Evolutionary conservation across 2,888 invertebrate genomes (phyloP).

Genomic region (Dysmachus trigonus): DNA sequence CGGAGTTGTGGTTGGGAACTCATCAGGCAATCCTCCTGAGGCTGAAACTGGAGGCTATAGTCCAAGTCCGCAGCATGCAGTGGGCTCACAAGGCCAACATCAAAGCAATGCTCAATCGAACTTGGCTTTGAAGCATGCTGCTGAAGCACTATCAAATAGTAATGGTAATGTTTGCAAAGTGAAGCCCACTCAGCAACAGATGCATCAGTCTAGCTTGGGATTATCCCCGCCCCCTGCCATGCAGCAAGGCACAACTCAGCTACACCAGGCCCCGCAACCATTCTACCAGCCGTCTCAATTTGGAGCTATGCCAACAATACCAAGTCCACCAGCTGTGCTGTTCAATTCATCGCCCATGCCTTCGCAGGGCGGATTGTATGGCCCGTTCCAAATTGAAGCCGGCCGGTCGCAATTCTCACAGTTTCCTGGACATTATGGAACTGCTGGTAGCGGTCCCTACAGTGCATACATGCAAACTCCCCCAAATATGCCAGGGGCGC

Average conservation of each 20-base stretch:
- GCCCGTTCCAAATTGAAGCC: slow-evolving; percentile 80
- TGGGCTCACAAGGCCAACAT: slow-evolving; percentile 61
- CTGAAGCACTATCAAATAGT: slow-evolving; percentile 67
- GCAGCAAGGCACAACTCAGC: slow-evolving; percentile 64
- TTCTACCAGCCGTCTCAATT: slow-evolving; percentile 78
- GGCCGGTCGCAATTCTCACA: slow-evolving; percentile 83
- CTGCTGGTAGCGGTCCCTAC: slow-evolving; percentile 72
- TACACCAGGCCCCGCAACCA: slow-evolving; percentile 67
- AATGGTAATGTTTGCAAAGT: slow-evolving; percentile 81
- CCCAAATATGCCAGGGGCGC: slow-evolving; percentile 70
- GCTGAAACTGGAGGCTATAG: slow-evolving; percentile 67
- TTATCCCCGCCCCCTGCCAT: slow-evolving; percentile 72
- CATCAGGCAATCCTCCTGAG: slow-evolving; percentile 50
- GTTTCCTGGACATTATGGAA: slow-evolving; percentile 76
- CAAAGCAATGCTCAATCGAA: slow-evolving; percentile 61
- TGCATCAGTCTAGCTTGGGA: slow-evolving; percentile 62
- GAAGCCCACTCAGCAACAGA: slow-evolving; percentile 83
- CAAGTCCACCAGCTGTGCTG: slow-evolving; percentile 82
- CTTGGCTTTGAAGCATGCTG: slow-evolving; percentile 60
- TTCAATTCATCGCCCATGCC: slow-evolving; percentile 81
- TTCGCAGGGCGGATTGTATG: slow-evolving; percentile 81
- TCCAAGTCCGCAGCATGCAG: slow-evolving; percentile 65
- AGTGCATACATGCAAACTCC: slow-evolving; percentile 71
- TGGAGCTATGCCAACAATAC: slow-evolving; percentile 83
- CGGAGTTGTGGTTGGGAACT: slow-evolving; percentile 39